These are phyloP conservation scores for Erythrolamprus reginae DNA, from an alignment of 2,113 vertebrate genomes.

Conservation along the genomic window DNA sequence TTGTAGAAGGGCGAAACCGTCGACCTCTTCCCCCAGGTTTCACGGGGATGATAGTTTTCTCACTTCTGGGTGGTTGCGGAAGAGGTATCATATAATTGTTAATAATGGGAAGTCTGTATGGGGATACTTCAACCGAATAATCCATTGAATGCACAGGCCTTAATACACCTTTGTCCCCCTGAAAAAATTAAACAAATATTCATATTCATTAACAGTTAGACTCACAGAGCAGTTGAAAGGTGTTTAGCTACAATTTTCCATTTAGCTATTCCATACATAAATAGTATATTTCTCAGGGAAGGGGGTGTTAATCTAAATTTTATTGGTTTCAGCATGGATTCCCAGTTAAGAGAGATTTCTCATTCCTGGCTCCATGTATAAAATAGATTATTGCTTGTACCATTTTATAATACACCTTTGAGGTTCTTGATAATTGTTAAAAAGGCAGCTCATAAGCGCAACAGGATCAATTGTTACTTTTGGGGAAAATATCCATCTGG, in stretches of 20 bases:
- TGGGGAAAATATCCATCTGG: no score
- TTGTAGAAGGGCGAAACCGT: constrained; percentile 69
- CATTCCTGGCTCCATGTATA: not conserved
- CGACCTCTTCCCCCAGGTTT: constrained; percentile 60
- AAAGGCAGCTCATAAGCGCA: not conserved
- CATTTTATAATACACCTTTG: not conserved
- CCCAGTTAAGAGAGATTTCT: not conserved
- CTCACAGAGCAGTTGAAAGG: not conserved
- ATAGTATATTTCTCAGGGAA: no score
- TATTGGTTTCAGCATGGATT: not conserved
- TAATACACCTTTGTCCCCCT: constrained; percentile 70
- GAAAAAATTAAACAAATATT: constrained; percentile 14
- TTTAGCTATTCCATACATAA: not conserved
- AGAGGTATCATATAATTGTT: constrained; percentile 69
- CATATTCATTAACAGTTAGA: not conserved
- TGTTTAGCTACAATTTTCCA: not conserved
- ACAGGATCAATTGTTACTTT: no score
- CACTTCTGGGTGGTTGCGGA: constrained; percentile 64
- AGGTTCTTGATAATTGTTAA: not conserved
- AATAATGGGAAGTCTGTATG: constrained; percentile 75
- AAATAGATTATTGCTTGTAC: not conserved
- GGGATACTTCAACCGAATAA: constrained; percentile 58
- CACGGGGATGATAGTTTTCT: constrained; percentile 40
- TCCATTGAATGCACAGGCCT: constrained; percentile 57
- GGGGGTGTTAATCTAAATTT: not conserved